Percentiles rank a stretch among this genome's conserved stretches.
phyloP scores from a whole-genome alignment of 2,797 vertebrate genomes.

The Notoglanidium macrostoma region DNA sequence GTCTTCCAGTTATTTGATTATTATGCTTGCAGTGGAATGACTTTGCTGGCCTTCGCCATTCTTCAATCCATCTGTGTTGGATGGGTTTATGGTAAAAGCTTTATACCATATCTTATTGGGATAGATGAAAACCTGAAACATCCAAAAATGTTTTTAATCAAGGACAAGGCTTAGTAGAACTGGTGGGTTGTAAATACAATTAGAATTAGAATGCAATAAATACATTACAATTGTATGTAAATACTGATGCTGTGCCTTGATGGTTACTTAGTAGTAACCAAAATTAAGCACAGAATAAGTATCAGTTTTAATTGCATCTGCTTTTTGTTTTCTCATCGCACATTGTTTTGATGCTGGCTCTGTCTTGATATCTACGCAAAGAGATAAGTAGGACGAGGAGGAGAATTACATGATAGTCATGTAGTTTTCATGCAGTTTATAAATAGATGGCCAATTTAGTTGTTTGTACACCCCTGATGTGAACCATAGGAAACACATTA shows the following conservation, averaged over 20 bases:
- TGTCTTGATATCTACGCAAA: neutral
- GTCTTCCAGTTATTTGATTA: constrained; percentile 80
- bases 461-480: neutral
- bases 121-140: neutral
- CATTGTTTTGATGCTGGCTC: no score
- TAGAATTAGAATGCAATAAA: no score
- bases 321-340: neutral
- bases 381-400: neutral
- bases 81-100: constrained; percentile 76
- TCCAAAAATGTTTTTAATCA: neutral
- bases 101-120: neutral
- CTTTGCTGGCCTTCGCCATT: constrained; percentile 73
- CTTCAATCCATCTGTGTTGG: constrained; percentile 75
- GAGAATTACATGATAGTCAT: neutral
- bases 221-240: neutral
- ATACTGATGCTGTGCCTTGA: neutral
- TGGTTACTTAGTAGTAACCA: neutral
- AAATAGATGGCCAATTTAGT: neutral
- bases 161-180: neutral
- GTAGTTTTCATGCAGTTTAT: no score
- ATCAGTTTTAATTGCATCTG: neutral
- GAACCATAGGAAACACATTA: neutral
- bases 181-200: neutral
- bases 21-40: constrained; percentile 79
- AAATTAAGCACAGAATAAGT: neutral